Conservation (phyloP, 2,113 vertebrate species). For the Stegostoma tigrinum region DNA sequence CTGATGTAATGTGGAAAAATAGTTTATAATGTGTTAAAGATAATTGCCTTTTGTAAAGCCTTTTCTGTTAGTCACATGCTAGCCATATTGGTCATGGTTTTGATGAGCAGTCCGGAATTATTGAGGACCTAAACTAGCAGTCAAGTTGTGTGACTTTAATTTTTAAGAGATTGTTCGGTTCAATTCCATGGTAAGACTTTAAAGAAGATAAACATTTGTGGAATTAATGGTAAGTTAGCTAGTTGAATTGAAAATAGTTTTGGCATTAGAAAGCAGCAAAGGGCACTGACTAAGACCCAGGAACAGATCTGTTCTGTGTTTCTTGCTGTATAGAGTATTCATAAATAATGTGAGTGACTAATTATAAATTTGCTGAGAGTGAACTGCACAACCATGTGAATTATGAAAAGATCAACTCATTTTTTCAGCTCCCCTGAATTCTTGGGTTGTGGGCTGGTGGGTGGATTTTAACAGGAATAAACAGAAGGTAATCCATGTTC, state of each 20-base stretch:
- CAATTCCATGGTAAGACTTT: not conserved
- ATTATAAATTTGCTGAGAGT: slow-evolving; percentile 28
- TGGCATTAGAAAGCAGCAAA: slow-evolving; percentile 22
- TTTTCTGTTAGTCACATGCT: not conserved
- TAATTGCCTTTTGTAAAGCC: not conserved
- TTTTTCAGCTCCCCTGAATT: not conserved
- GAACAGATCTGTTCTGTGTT: slow-evolving; percentile 26
- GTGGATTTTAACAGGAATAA: not conserved
- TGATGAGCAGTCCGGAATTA: not conserved
- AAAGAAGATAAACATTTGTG: slow-evolving; percentile 9
- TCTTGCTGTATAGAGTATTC: slow-evolving; percentile 7
- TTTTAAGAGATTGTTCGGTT: not conserved
- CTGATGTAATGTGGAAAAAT: not conserved
- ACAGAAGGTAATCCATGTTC: slow-evolving; percentile 14
- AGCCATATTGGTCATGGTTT: not conserved
- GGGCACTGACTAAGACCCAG: not conserved
- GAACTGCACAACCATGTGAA: not conserved
- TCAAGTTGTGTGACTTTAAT: not conserved
- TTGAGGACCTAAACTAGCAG: not conserved
- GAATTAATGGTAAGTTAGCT: slow-evolving; percentile 16
- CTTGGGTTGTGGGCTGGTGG: not conserved
- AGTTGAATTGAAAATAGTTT: slow-evolving; percentile 24
- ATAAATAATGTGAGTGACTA: slow-evolving; percentile 16
- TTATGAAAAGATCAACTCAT: slow-evolving; percentile 4
- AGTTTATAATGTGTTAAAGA: not conserved